Conservation (phyloP, 2,113 vertebrate species). For the Morphnarchus princeps region DNA sequence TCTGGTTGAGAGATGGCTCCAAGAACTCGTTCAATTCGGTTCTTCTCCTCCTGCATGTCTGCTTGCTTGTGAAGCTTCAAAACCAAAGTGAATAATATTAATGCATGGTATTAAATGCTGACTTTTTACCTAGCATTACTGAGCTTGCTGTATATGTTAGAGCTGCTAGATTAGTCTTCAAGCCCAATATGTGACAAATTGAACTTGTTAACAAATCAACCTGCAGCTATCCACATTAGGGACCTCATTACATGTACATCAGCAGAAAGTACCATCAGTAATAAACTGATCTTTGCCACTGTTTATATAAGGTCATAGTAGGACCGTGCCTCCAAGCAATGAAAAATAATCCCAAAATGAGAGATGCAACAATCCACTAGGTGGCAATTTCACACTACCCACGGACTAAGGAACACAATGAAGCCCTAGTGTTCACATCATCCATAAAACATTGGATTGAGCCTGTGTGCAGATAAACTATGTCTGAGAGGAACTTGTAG, state of each 20-base stretch:
- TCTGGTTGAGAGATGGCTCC: slow-evolving; percentile 92
- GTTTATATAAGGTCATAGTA: not conserved
- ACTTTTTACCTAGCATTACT: not conserved
- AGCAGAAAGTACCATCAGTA: not conserved
- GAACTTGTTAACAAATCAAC: not conserved
- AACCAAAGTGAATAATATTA: not conserved
- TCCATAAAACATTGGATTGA: not conserved
- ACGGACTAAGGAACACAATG: not conserved
- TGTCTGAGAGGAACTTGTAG: not conserved
- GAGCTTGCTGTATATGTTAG: fast-evolving
- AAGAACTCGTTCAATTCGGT: slow-evolving; percentile 92
- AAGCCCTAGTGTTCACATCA: not conserved
- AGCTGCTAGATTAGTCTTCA: not conserved
- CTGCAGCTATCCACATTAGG: not conserved
- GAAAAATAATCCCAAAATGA: not conserved
- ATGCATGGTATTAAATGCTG: fast-evolving
- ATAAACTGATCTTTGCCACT: not conserved
- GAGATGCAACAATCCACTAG: slow-evolving; percentile 34
- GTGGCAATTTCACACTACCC: slow-evolving; percentile 34
- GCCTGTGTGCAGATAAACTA: not conserved
- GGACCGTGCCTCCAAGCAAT: not conserved
- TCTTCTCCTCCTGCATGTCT: slow-evolving; percentile 99
- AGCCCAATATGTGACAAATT: not conserved
- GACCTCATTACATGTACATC: not conserved
- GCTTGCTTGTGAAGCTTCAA: slow-evolving; percentile 95